These are phyloP conservation scores for Cossypha niveicapilla DNA, from an alignment of 2,797 vertebrate species.

Conservation along the genomic window DNA sequence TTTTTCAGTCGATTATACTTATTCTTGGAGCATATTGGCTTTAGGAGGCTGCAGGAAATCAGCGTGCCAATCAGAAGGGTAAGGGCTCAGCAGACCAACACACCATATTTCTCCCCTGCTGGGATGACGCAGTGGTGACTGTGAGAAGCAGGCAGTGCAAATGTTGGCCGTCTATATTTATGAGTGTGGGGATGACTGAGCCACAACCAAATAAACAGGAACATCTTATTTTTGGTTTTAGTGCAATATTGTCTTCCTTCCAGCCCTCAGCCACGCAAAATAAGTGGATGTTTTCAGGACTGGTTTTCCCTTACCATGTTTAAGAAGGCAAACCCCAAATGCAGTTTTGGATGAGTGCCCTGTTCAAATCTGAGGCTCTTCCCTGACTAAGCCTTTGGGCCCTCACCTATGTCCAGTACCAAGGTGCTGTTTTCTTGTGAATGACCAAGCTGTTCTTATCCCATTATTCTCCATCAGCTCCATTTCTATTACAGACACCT, in stretches of 20 bases:
- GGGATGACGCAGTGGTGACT: fast-evolving
- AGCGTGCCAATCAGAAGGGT: fast-evolving
- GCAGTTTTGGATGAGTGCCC: background rate
- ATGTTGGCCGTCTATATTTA: fast-evolving
- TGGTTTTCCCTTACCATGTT: background rate
- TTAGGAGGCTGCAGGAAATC: background rate
- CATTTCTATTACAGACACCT: background rate
- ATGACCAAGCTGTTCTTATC: background rate
- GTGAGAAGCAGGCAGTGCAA: background rate
- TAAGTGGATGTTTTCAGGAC: background rate
- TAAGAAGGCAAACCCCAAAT: background rate
- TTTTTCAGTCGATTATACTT: background rate
- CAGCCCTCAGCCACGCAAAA: background rate
- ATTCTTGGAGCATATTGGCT: background rate
- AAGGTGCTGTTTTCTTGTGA: background rate
- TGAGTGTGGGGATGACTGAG: background rate
- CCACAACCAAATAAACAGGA: background rate
- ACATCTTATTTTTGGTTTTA: background rate
- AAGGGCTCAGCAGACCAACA: background rate
- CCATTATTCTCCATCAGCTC: background rate
- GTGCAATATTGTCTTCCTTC: background rate
- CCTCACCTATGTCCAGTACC: background rate
- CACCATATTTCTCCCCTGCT: fast-evolving
- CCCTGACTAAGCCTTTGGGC: background rate
- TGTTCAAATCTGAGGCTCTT: background rate